phyloP scores from a whole-genome alignment of 2,888 invertebrate genomes.

The Ormia ochracea region DNA sequence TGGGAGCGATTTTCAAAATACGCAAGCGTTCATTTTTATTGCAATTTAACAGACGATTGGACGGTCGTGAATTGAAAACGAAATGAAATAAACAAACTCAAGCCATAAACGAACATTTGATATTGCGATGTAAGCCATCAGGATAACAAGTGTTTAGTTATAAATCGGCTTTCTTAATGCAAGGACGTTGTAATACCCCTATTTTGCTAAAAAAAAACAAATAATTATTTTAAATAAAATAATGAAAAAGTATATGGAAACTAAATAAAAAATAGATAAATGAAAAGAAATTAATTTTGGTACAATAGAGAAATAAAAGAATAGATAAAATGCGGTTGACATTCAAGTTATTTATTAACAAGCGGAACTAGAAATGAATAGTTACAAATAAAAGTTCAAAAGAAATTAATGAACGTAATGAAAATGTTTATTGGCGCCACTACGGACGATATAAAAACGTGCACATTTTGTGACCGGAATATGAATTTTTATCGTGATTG shows the following conservation, averaged over 20 bases:
- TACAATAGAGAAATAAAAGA: neutral
- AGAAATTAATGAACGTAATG: slow-evolving; percentile 22
- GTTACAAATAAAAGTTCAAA: neutral
- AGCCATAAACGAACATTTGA: slow-evolving; percentile 38
- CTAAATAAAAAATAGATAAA: neutral
- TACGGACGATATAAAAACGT: slow-evolving; percentile 15
- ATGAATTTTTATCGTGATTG: neutral
- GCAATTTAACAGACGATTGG: slow-evolving; percentile 32
- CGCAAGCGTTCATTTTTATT: slow-evolving; percentile 45
- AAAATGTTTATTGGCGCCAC: slow-evolving; percentile 28
- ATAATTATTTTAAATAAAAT: neutral
- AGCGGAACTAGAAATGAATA: slow-evolving; percentile 30
- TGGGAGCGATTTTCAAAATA: neutral
- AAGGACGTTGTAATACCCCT: slow-evolving; percentile 48
- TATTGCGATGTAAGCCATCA: slow-evolving; percentile 31
- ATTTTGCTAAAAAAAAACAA: neutral
- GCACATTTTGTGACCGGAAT: slow-evolving; percentile 10
- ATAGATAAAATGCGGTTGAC: neutral
- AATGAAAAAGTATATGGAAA: neutral
- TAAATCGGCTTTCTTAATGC: slow-evolving; percentile 49
- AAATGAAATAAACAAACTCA: slow-evolving; percentile 12
- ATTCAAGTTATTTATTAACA: slow-evolving; percentile 6
- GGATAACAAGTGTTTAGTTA: slow-evolving; percentile 62
- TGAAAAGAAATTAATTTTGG: neutral
- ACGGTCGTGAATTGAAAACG: slow-evolving; percentile 28